Conservation (phyloP, 2,888 invertebrate genomes). For the Leucophenga montana region DNA sequence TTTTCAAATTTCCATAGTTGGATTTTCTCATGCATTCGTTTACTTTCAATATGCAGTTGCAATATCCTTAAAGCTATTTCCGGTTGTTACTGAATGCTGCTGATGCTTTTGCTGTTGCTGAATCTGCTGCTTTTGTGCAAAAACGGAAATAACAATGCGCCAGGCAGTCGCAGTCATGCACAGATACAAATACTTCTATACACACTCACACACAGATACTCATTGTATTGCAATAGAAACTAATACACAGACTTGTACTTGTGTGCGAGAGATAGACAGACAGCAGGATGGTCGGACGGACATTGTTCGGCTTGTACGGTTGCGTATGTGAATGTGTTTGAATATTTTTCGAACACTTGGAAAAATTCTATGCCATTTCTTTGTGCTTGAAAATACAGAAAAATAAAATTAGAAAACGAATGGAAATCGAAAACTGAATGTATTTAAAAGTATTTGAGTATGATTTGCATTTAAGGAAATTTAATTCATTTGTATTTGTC, state of each 20-base stretch:
- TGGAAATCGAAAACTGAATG: background rate
- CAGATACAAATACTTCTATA: background rate
- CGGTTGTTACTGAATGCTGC: constrained; percentile 57
- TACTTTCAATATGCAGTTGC: constrained; percentile 51
- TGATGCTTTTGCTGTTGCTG: background rate
- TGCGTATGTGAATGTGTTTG: too few relatives aligned
- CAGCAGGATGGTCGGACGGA: too few relatives aligned
- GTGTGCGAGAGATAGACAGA: background rate
- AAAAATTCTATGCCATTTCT: too few relatives aligned
- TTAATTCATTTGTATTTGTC: background rate
- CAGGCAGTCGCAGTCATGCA: constrained; percentile 33
- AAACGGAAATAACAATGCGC: constrained; percentile 63
- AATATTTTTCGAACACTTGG: too few relatives aligned
- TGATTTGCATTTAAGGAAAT: constrained; percentile 7
- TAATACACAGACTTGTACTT: too few relatives aligned
- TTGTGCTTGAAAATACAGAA: too few relatives aligned
- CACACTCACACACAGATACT: background rate
- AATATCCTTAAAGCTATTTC: constrained; percentile 65
- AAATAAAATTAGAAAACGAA: too few relatives aligned
- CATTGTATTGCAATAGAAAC: too few relatives aligned
- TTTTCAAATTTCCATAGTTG: constrained; percentile 47
- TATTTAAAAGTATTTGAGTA: background rate
- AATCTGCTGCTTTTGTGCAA: constrained; percentile 40
- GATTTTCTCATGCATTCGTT: constrained; percentile 31
- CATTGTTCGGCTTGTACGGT: constrained; percentile 3